A percentile compares a stretch with the other conserved stretches of the same genome.
These are phyloP conservation scores for Nannospalax galili DNA, from an alignment of 2,113 vertebrate species.

Conservation along the genomic window DNA sequence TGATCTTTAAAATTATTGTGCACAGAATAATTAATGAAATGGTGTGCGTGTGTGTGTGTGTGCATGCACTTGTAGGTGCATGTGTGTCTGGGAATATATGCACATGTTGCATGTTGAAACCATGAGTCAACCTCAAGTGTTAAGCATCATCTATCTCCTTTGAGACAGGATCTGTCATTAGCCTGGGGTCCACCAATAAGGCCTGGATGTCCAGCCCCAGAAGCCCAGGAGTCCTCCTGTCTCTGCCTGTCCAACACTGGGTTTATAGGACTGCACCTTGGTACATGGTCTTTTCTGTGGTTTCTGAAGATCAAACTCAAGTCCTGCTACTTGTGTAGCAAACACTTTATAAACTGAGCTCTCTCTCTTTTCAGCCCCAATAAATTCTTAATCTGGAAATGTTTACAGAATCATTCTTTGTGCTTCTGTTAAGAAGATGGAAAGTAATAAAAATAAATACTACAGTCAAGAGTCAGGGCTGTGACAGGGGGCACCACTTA, in stretches of 20 bases:
- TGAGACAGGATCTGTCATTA: neutral
- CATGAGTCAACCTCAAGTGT: neutral
- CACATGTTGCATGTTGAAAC: neutral
- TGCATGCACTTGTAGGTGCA: no score
- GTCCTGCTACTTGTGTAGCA: neutral
- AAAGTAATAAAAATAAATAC: neutral
- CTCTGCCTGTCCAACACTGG: neutral
- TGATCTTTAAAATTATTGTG: neutral
- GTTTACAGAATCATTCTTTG: neutral
- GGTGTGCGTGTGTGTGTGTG: neutral
- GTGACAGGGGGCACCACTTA: neutral
- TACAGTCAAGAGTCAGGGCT: neutral
- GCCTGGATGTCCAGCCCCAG: neutral
- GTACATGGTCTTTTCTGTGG: neutral
- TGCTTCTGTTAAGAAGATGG: neutral
- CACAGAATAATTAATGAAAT: neutral
- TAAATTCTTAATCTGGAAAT: neutral
- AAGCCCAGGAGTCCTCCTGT: neutral
- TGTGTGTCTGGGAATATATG: no score
- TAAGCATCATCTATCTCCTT: no score
- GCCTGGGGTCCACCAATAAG: neutral
- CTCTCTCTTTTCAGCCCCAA: no score
- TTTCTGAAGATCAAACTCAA: neutral
- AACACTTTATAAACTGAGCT: neutral
- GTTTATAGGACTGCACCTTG: neutral